A percentile compares a stretch with the other conserved stretches of the same genome.
Evolutionary conservation across 1,140 invertebrate species (phyloP).

Genomic region (Sinella curviseta): DNA sequence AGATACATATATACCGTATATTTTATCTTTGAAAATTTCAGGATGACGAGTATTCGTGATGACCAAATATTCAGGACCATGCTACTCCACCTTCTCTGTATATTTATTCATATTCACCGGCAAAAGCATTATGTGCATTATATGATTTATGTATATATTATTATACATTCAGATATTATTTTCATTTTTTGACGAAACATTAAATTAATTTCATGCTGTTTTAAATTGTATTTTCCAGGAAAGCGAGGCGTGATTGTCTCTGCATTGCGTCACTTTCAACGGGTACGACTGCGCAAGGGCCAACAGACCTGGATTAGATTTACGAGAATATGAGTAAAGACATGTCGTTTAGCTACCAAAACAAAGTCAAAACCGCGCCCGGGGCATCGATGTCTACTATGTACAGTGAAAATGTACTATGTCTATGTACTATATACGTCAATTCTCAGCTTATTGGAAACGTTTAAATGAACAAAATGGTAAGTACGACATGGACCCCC

Average conservation of each 20-base stretch:
- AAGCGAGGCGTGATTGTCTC: conserved; percentile 62
- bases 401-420: conserved; percentile 52
- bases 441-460: not conserved
- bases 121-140: too few relatives aligned
- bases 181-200: not conserved
- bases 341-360: conserved; percentile 29
- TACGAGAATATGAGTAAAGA: conserved; percentile 56
- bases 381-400: conserved; percentile 72
- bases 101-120: too few relatives aligned
- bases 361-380: conserved; percentile 56
- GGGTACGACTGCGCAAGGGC: conserved; percentile 82
- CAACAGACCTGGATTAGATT: conserved; percentile 76
- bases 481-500: too few relatives aligned
- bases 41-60: too few relatives aligned
- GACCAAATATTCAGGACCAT: too few relatives aligned
- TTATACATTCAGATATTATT: conserved; percentile 10
- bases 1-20: too few relatives aligned
- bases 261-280: conserved; percentile 78
- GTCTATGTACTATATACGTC: too few relatives aligned
- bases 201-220: conserved; percentile 1
- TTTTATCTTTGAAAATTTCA: too few relatives aligned
- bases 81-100: too few relatives aligned
- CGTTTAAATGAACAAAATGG: too few relatives aligned
- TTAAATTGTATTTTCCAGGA: conserved; percentile 52
- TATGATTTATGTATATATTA: too few relatives aligned